These are phyloP conservation scores for Chunga burmeisteri DNA, from an alignment of 2,113 vertebrate genomes.

Conservation along the genomic window DNA sequence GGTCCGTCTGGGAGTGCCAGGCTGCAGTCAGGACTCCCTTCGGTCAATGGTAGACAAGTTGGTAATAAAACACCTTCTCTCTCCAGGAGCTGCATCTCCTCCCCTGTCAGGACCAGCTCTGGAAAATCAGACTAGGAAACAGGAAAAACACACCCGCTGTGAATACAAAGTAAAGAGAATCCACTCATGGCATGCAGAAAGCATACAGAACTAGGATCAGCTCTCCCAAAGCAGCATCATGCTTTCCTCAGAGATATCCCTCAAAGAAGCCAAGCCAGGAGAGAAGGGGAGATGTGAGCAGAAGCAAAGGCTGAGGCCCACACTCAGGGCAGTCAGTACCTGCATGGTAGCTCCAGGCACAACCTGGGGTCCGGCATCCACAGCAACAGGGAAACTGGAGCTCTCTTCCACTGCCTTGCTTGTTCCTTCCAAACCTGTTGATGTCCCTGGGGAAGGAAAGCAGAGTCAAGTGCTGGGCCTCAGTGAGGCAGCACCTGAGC, in stretches of 20 bases:
- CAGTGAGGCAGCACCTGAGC: neutral
- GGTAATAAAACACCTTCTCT: slow-evolving; percentile 85
- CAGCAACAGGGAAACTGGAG: neutral
- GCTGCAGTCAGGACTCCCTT: slow-evolving; percentile 68
- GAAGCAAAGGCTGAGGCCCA: neutral
- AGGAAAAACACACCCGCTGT: neutral
- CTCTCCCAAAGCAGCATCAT: neutral
- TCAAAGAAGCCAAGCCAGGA: neutral
- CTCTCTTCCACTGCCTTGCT: neutral
- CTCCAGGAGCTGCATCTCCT: slow-evolving; percentile 83
- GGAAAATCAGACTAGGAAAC: slow-evolving; percentile 73
- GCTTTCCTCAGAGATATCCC: neutral
- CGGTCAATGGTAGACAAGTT: slow-evolving; percentile 82
- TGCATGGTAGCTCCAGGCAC: neutral
- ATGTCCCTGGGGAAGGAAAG: neutral
- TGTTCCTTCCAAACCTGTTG: neutral
- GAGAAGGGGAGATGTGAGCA: neutral
- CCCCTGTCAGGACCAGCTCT: slow-evolving; percentile 82
- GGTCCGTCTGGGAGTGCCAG: neutral
- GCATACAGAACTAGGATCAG: neutral
- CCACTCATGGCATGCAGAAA: neutral
- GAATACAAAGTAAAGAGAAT: neutral
- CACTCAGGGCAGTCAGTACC: neutral
- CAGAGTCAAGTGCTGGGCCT: neutral
- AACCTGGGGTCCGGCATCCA: neutral